Evolutionary conservation across 2,113 vertebrate species (phyloP).

Genomic region (Pycnonotus jocosus): DNA sequence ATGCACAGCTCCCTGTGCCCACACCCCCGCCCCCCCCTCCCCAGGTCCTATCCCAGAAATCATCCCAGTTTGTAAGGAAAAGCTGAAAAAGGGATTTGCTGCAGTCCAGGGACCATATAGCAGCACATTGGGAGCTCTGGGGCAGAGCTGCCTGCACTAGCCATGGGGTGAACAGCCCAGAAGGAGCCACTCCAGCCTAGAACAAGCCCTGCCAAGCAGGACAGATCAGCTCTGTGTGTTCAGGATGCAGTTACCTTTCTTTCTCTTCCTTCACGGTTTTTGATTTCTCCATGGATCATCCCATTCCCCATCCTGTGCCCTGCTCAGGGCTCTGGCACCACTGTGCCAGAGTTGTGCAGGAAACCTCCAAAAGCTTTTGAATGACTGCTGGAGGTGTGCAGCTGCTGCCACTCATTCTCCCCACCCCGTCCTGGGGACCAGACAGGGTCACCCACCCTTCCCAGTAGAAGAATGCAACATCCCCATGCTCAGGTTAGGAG

Average conservation of each 20-base stretch:
- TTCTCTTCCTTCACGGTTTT: neutral
- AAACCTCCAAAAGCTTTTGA: neutral
- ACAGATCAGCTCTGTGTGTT: neutral
- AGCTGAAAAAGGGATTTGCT: neutral
- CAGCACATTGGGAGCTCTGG: neutral
- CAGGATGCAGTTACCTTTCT: neutral
- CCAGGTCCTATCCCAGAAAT: neutral
- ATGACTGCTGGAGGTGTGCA: neutral
- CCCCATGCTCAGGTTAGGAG: neutral
- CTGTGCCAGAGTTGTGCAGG: neutral
- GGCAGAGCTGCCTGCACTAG: neutral
- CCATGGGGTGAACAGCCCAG: neutral
- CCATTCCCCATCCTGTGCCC: neutral
- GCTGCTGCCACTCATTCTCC: neutral
- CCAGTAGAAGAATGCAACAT: neutral
- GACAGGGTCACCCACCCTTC: neutral
- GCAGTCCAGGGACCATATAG: neutral
- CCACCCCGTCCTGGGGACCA: neutral
- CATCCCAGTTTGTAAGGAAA: neutral
- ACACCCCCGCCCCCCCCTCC: accelerated
- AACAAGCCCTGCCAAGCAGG: neutral
- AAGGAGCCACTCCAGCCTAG: neutral
- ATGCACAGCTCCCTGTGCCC: neutral
- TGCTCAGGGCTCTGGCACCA: neutral
- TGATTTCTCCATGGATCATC: accelerated